Percentiles rank a stretch among this genome's conserved stretches.
Conservation (phyloP, 2,797 vertebrate species). For the Sebastes kiyomatsui region DNA sequence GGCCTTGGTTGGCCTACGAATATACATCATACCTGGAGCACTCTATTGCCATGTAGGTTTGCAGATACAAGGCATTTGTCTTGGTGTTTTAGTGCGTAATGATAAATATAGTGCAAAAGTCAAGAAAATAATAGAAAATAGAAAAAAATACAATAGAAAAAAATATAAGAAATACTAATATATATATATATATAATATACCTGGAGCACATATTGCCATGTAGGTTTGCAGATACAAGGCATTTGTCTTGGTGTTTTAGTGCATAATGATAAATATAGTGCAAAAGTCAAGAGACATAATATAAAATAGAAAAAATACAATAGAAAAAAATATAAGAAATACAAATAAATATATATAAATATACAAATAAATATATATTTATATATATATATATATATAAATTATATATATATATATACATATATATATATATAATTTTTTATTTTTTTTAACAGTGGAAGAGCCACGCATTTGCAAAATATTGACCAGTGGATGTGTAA, state of each 20-base stretch:
- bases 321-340: background rate
- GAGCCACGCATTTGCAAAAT: background rate
- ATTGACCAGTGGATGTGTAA: background rate
- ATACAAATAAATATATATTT: too few species aligned
- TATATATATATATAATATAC: too few species aligned
- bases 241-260: background rate
- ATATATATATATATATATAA: too few species aligned
- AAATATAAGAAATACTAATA: background rate
- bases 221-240: background rate
- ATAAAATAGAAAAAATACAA: background rate
- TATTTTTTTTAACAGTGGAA: too few species aligned
- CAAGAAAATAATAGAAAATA: background rate
- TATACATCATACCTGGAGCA: background rate
- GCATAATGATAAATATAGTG: background rate
- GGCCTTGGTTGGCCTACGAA: too few species aligned
- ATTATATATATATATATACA: too few species aligned
- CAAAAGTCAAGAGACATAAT: background rate
- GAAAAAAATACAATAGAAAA: background rate
- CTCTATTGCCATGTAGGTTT: background rate
- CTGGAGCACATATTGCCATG: too few species aligned
- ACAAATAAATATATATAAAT: too few species aligned
- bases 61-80: background rate
- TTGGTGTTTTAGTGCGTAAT: background rate
- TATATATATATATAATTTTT: too few species aligned
- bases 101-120: background rate